phyloP scores from a whole-genome alignment of 2,797 vertebrate genomes.

The Telmatherina bonti region DNA sequence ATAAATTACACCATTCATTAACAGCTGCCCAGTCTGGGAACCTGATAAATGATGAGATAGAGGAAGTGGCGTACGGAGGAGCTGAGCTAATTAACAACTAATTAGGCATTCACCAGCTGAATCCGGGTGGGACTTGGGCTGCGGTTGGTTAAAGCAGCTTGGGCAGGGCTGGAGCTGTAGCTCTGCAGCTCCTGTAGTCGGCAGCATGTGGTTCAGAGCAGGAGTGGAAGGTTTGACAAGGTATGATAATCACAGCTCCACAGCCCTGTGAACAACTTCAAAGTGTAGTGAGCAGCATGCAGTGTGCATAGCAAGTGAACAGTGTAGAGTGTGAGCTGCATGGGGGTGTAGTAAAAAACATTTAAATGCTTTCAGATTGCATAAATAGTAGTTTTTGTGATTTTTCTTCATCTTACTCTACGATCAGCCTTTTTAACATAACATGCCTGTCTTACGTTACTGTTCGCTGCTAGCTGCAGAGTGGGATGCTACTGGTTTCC shows the following conservation, averaged over 20 bases:
- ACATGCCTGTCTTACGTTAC: slow-evolving; percentile 42
- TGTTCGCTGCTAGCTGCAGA: slow-evolving; percentile 34
- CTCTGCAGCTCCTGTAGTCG: slow-evolving; percentile 42
- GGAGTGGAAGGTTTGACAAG: slow-evolving; percentile 53
- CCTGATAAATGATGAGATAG: slow-evolving; percentile 70
- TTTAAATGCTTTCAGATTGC: slow-evolving; percentile 40
- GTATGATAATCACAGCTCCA: slow-evolving; percentile 68
- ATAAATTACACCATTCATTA: slow-evolving; percentile 79
- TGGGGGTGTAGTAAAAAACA: slow-evolving; percentile 28
- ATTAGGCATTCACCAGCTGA: slow-evolving; percentile 68
- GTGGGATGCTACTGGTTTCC: slow-evolving; percentile 56
- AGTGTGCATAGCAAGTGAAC: slow-evolving; percentile 77
- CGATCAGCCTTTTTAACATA: slow-evolving; percentile 37
- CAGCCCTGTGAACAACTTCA: slow-evolving; percentile 73
- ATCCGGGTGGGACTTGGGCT: slow-evolving; percentile 30
- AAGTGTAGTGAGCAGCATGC: slow-evolving; percentile 67
- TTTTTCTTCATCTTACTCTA: slow-evolving; percentile 28
- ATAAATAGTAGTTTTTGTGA: slow-evolving; percentile 35
- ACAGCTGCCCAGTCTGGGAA: slow-evolving; percentile 73
- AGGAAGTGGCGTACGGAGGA: slow-evolving; percentile 38
- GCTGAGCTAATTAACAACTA: slow-evolving; percentile 70
- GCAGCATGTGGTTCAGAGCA: slow-evolving; percentile 48
- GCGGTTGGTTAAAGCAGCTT: slow-evolving; percentile 31
- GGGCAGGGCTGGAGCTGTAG: slow-evolving; percentile 13
- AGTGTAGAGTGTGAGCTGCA: slow-evolving; percentile 55